These are phyloP conservation scores for Drosophila buzzatii DNA, from an alignment of 2,888 invertebrate genomes.

Conservation along the genomic window DNA sequence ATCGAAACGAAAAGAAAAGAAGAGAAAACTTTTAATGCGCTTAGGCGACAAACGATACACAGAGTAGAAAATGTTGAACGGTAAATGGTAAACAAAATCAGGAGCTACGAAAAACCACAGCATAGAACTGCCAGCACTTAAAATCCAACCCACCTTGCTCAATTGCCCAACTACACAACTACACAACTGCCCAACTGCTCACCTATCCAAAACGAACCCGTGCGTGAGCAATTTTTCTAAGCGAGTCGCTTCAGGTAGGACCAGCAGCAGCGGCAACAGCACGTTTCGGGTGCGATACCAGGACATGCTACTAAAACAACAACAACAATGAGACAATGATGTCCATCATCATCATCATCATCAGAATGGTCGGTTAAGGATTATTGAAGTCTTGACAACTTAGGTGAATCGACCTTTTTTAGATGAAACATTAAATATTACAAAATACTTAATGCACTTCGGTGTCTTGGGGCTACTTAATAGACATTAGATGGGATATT, in stretches of 20 bases:
- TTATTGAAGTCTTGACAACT: slow-evolving; percentile 32
- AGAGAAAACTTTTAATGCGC: slow-evolving; percentile 74
- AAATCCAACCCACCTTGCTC: slow-evolving; percentile 25
- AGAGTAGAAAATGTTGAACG: slow-evolving; percentile 49
- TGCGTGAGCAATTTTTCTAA: slow-evolving; percentile 78
- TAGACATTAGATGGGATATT: slow-evolving; percentile 30
- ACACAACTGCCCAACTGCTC: background rate
- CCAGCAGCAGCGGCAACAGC: slow-evolving; percentile 42
- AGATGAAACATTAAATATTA: slow-evolving; percentile 52
- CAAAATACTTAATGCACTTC: slow-evolving; percentile 51
- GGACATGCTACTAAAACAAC: slow-evolving; percentile 36
- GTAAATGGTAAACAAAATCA: slow-evolving; percentile 68
- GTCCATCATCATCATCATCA: slow-evolving; percentile 27
- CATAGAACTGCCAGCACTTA: slow-evolving; percentile 59
- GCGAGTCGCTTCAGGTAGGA: slow-evolving; percentile 43
- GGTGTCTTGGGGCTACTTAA: slow-evolving; percentile 30
- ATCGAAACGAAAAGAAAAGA: background rate
- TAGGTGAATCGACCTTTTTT: slow-evolving; percentile 46
- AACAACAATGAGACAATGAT: slow-evolving; percentile 25
- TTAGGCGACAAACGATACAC: slow-evolving; percentile 68
- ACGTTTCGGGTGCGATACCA: slow-evolving; percentile 51
- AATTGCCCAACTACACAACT: background rate
- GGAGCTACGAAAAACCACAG: slow-evolving; percentile 56
- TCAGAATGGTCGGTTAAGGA: slow-evolving; percentile 36
- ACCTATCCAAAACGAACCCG: slow-evolving; percentile 48